phyloP scores from a whole-genome alignment of 1,140 invertebrate species.

The Aradophagus sp. region DNA sequence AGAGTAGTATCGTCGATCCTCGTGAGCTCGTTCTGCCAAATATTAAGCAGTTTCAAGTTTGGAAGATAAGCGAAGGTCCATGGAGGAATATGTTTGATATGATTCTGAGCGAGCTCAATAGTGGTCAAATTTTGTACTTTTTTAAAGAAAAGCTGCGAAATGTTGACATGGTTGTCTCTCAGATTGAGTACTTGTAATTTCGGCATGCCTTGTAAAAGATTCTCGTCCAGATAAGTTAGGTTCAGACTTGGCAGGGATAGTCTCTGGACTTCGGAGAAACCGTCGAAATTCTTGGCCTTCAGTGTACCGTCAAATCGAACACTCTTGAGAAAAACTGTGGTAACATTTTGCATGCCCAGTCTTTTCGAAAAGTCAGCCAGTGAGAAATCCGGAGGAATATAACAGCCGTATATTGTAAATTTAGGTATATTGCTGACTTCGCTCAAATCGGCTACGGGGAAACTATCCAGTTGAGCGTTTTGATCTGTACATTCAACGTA shows the following conservation, averaged over 20 bases:
- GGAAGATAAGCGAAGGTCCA: conserved; percentile 42
- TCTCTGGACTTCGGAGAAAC: conserved; percentile 72
- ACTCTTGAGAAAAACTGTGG: conserved; percentile 69
- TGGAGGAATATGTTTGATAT: conserved; percentile 38
- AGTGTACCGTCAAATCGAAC: conserved; percentile 68
- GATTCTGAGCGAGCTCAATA: conserved; percentile 51
- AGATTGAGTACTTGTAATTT: conserved; percentile 78
- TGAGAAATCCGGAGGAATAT: conserved; percentile 55
- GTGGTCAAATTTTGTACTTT: conserved; percentile 11
- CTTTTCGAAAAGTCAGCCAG: conserved; percentile 54
- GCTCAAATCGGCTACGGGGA: not conserved
- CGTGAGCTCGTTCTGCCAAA: conserved; percentile 21
- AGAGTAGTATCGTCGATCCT: conserved; percentile 5
- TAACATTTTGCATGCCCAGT: conserved; percentile 70
- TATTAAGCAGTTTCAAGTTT: conserved; percentile 56
- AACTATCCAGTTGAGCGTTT: not conserved
- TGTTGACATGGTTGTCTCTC: conserved; percentile 76
- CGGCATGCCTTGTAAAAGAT: conserved; percentile 77
- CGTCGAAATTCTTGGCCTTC: conserved; percentile 74
- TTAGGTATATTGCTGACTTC: not conserved
- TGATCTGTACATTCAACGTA: not conserved
- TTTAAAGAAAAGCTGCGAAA: conserved; percentile 77
- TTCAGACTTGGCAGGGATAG: conserved; percentile 74
- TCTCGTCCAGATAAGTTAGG: conserved; percentile 75
- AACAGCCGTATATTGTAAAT: conserved; percentile 36